phyloP scores from a whole-genome alignment of 1,140 invertebrate genomes.

The Drosophila sturtevanti region DNA sequence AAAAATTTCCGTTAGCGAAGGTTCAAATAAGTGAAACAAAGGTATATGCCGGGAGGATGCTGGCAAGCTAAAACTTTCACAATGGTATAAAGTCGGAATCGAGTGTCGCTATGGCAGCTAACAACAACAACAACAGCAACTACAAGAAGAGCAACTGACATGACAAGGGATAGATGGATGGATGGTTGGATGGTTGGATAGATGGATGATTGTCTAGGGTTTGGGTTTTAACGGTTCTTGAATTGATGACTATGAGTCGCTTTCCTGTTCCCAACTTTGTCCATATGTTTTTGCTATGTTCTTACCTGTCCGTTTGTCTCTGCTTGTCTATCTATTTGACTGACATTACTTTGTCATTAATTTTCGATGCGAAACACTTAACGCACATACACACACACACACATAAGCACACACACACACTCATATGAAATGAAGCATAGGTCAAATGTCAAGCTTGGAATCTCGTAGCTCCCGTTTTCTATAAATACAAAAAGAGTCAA shows the following conservation, averaged over 20 bases:
- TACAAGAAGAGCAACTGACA: slow-evolving; percentile 53
- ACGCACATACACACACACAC: slow-evolving; percentile 38
- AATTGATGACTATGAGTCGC: slow-evolving; percentile 56
- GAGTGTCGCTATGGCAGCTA: slow-evolving; percentile 41
- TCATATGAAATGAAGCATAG: slow-evolving; percentile 33
- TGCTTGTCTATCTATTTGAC: slow-evolving; percentile 74
- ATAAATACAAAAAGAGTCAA: slow-evolving; percentile 44
- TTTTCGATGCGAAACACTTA: slow-evolving; percentile 72
- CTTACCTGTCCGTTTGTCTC: slow-evolving; percentile 47
- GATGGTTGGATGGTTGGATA: slow-evolving; percentile 39
- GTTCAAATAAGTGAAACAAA: slow-evolving; percentile 40
- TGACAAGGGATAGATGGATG: slow-evolving; percentile 74
- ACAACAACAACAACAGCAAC: slow-evolving; percentile 23
- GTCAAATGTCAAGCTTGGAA: slow-evolving; percentile 61
- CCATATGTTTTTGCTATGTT: slow-evolving; percentile 11
- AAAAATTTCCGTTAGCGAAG: slow-evolving; percentile 66
- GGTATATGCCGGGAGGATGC: slow-evolving; percentile 14
- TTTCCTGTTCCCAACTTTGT: slow-evolving; percentile 20
- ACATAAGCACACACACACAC: slow-evolving; percentile 1
- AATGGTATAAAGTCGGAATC: slow-evolving; percentile 20
- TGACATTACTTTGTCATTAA: slow-evolving; percentile 81
- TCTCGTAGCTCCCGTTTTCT: slow-evolving; percentile 25
- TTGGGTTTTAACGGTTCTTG: slow-evolving; percentile 38
- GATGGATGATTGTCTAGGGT: slow-evolving; percentile 32
- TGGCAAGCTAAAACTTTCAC: slow-evolving; percentile 14